Evolutionary conservation across 2,797 vertebrate species (phyloP).

Genomic region (Oryzias dopingdopingensis): DNA sequence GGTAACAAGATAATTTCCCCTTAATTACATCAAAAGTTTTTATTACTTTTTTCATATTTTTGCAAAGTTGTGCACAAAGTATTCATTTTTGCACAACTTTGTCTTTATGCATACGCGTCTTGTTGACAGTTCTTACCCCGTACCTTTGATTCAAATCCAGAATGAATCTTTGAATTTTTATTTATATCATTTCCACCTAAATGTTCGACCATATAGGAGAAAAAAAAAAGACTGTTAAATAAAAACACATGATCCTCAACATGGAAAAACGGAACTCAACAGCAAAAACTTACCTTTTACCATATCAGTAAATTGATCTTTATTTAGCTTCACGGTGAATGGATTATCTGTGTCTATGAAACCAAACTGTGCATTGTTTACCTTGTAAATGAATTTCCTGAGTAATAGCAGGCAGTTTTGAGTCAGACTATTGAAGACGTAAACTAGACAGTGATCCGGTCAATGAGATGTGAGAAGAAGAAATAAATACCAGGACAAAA

Average conservation of each 20-base stretch:
- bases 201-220: constrained; percentile 26
- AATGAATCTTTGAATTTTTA: constrained; percentile 50
- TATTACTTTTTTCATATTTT: too few relatives aligned
- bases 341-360: constrained; percentile 38
- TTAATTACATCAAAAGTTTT: too few relatives aligned
- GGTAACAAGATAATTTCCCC: too few relatives aligned
- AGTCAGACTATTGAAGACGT: constrained; percentile 31
- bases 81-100: constrained; percentile 15
- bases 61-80: constrained; percentile 31
- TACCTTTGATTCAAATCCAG: constrained; percentile 17
- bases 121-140: too few relatives aligned
- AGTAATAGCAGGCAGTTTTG: constrained; percentile 22
- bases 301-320: constrained; percentile 32
- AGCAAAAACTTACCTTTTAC: constrained; percentile 44
- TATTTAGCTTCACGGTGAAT: constrained; percentile 43
- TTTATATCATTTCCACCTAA: constrained; percentile 37
- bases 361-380: constrained; percentile 43
- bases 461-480: constrained; percentile 3
- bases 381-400: constrained; percentile 44
- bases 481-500: constrained; percentile 4
- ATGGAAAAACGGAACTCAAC: constrained; percentile 31
- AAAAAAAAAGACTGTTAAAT: constrained; percentile 9
- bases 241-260: constrained; percentile 25
- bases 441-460: constrained; percentile 7
- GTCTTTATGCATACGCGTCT: too few relatives aligned